These are phyloP conservation scores for Alectura lathami DNA, from an alignment of 2,113 vertebrate genomes.

Conservation along the genomic window DNA sequence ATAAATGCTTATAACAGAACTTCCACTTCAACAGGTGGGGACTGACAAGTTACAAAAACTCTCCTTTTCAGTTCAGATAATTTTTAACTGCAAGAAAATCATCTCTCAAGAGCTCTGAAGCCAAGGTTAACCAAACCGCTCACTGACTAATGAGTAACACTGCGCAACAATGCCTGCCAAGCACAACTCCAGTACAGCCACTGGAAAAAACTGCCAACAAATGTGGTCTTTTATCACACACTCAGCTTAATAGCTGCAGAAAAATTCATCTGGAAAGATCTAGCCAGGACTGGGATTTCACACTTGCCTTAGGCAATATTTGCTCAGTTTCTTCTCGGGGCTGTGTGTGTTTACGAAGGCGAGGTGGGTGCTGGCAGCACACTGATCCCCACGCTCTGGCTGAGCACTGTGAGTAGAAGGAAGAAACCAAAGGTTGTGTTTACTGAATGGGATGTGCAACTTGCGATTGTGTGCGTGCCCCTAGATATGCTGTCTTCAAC, in stretches of 20 bases:
- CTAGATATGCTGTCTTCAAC: background rate
- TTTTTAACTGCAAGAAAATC: background rate
- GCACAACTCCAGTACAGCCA: background rate
- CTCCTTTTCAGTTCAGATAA: background rate
- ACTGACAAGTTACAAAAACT: background rate
- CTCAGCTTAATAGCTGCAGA: background rate
- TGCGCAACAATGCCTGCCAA: background rate
- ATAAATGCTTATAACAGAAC: background rate
- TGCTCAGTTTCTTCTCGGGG: background rate
- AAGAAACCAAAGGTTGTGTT: background rate
- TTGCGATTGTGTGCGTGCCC: background rate
- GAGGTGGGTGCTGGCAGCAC: accelerated
- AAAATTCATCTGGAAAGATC: background rate
- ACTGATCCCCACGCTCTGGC: background rate
- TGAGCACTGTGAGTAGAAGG: background rate
- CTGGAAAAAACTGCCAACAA: background rate
- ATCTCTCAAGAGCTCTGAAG: background rate
- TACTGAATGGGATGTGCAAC: background rate
- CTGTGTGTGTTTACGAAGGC: background rate
- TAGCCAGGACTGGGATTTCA: background rate
- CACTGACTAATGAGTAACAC: background rate
- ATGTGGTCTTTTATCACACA: background rate
- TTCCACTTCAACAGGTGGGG: background rate
- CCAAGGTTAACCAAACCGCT: background rate
- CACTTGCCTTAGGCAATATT: slow-evolving; percentile 11